phyloP scores from a whole-genome alignment of 2,888 invertebrate species.

The Creontiades dilutus region DNA sequence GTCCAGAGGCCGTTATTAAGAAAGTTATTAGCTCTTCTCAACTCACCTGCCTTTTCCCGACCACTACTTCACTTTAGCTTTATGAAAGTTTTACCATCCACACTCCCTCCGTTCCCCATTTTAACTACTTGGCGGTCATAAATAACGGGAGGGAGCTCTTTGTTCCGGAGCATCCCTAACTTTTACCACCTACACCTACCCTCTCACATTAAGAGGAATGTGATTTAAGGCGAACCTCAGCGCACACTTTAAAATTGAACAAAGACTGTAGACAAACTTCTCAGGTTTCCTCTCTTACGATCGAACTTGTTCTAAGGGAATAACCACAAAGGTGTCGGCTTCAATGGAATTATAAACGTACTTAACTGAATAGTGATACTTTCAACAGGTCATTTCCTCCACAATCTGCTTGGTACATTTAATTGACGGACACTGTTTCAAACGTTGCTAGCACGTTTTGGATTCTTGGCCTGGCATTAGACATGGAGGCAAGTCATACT shows the following conservation, averaged over 20 bases:
- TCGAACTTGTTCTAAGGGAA: neutral
- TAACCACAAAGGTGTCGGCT: neutral
- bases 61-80: constrained; percentile 64
- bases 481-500: too few relatives aligned
- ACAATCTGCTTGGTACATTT: too few relatives aligned
- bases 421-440: too few relatives aligned
- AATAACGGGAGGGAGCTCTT: constrained; percentile 57
- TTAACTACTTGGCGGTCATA: constrained; percentile 54
- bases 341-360: neutral
- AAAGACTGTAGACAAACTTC: constrained; percentile 17
- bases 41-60: constrained; percentile 48
- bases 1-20: constrained; percentile 64
- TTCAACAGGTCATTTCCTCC: too few relatives aligned
- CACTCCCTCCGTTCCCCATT: constrained; percentile 8
- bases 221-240: constrained; percentile 58
- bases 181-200: neutral
- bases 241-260: constrained; percentile 46
- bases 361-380: too few relatives aligned
- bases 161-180: constrained; percentile 49
- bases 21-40: constrained; percentile 70
- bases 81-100: constrained; percentile 67
- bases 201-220: constrained; percentile 34
- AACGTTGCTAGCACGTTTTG: too few relatives aligned
- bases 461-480: too few relatives aligned
- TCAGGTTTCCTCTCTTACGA: neutral